Percentiles rank a stretch among this genome's conserved stretches.
phyloP scores from a whole-genome alignment of 1,140 invertebrate genomes.

The Acyrthosiphon pisum region DNA sequence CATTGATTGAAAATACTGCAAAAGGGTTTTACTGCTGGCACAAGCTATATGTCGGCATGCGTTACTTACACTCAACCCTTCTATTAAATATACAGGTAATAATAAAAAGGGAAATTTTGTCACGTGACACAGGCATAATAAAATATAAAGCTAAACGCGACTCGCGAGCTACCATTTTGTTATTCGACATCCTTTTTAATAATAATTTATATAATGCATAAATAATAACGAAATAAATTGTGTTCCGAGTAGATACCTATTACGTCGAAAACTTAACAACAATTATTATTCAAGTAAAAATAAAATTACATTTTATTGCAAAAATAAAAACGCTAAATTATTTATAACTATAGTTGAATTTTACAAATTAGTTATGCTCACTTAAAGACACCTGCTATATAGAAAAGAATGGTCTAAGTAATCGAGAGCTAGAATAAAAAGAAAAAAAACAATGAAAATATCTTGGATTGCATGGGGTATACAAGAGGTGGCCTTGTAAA shows the following conservation, averaged over 20 bases:
- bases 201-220: neutral
- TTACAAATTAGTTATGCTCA: conserved; percentile 12
- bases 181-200: neutral
- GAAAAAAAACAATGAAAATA: conserved; percentile 42
- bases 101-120: conserved; percentile 53
- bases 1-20: conserved; percentile 40
- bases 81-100: conserved; percentile 35
- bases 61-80: conserved; percentile 51
- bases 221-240: neutral
- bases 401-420: conserved; percentile 12
- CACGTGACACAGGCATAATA: conserved; percentile 27
- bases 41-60: conserved; percentile 47
- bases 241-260: neutral
- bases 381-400: conserved; percentile 38
- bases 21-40: neutral
- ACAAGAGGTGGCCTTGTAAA: conserved; percentile 50
- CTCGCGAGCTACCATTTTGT: conserved; percentile 30
- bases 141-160: neutral
- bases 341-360: neutral
- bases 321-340: neutral
- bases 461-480: neutral
- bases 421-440: conserved; percentile 42
- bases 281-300: neutral
- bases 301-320: neutral
- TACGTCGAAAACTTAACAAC: neutral